phyloP scores from a whole-genome alignment of 2,113 vertebrate genomes.

The Lampris incognitus region DNA sequence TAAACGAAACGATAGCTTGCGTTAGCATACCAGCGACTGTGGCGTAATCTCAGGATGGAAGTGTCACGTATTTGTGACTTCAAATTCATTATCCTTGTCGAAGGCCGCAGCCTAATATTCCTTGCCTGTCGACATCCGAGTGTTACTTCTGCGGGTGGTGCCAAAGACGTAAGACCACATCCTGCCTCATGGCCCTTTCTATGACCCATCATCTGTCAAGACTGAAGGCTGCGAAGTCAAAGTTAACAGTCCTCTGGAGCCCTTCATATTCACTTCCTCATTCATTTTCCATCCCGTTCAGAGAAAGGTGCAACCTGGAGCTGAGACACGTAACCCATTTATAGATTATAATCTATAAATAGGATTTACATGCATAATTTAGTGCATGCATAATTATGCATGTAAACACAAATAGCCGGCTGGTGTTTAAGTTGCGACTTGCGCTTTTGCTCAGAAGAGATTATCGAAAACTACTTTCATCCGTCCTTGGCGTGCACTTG shows the following conservation, averaged over 20 bases:
- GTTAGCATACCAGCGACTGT: too few species aligned
- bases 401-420: too few species aligned
- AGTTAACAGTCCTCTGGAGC: background rate
- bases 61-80: too few species aligned
- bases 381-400: too few species aligned
- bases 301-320: background rate
- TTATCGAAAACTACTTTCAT: too few species aligned
- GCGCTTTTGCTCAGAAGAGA: too few species aligned
- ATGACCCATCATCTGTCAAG: slow-evolving; percentile 33
- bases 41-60: too few species aligned
- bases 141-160: slow-evolving; percentile 58
- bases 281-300: too few species aligned
- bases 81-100: background rate
- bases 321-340: background rate
- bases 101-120: slow-evolving; percentile 11
- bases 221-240: slow-evolving; percentile 33
- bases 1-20: too few species aligned
- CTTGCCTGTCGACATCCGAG: slow-evolving; percentile 39
- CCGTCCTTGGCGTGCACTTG: too few species aligned
- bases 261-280: background rate
- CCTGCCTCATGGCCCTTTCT: slow-evolving; percentile 54
- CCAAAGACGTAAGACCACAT: slow-evolving; percentile 66
- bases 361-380: background rate
- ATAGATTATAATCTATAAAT: background rate
- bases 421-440: too few species aligned